Conservation (phyloP, 2,888 invertebrate genomes). For the Cecidostiba fungosa region DNA sequence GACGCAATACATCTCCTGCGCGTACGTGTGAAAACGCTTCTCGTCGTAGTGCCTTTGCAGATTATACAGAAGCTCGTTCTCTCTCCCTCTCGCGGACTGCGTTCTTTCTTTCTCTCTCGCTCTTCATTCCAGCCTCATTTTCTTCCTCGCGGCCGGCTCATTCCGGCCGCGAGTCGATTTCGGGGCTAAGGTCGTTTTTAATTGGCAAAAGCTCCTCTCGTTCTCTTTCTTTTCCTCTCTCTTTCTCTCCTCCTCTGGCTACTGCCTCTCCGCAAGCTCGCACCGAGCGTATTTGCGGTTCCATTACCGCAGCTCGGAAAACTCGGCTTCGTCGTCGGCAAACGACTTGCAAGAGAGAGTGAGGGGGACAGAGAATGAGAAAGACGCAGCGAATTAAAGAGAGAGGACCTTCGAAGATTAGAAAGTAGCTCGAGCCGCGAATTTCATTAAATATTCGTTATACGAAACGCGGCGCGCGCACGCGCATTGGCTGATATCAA, state of each 20-base stretch:
- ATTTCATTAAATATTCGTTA: slow-evolving; percentile 61
- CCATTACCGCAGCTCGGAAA: slow-evolving; percentile 59
- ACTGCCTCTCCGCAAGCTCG: not conserved
- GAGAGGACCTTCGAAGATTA: slow-evolving; percentile 56
- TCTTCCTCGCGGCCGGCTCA: slow-evolving; percentile 23
- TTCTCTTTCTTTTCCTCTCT: slow-evolving; percentile 17
- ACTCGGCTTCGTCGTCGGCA: slow-evolving; percentile 41
- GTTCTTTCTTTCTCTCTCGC: slow-evolving; percentile 11
- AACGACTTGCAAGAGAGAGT: slow-evolving; percentile 50
- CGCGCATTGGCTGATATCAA: slow-evolving; percentile 48
- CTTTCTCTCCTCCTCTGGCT: not conserved
- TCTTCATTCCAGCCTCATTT: slow-evolving; percentile 56
- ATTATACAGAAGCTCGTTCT: slow-evolving; percentile 15
- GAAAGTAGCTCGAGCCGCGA: slow-evolving; percentile 45
- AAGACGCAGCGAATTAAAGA: slow-evolving; percentile 39
- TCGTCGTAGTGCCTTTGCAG: not conserved
- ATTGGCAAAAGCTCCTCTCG: slow-evolving; percentile 62
- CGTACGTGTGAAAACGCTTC: slow-evolving; percentile 2
- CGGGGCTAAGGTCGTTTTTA: slow-evolving; percentile 65
- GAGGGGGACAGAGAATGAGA: not conserved
- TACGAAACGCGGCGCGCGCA: not conserved
- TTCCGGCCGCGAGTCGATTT: slow-evolving; percentile 57
- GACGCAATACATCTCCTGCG: not conserved
- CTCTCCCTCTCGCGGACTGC: not conserved
- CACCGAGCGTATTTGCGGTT: slow-evolving; percentile 61